Base-by-base conservation (phyloP, 64 coral and sea anemone species). In the Astreopora myriophthalma region DNA sequence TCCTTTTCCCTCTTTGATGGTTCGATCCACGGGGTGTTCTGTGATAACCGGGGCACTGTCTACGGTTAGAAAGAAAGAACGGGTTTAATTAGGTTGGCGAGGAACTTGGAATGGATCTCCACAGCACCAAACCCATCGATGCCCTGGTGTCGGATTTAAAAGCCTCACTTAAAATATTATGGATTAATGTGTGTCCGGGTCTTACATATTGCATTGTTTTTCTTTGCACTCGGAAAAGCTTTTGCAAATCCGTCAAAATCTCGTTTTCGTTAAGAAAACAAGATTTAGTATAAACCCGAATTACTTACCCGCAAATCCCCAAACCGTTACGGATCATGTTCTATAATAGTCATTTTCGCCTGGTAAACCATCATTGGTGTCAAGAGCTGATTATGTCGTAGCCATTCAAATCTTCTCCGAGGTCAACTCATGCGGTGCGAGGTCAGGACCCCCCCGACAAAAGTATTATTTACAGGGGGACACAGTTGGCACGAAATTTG, bases 1-100 rank as follows among this genome's bases (percentile, higher is more conserved):
- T 0, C 86, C 91, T 30, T 86, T 75, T 17, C 90, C 90, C 25
- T 83, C 55, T 11, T 61, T 63, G 19, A 83, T 58, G 32, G 5
- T 83, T 35, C 25, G 35, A 23, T 34, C 2, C 19, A 9, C 3
- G 9, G 52, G 79, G 22, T 62, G 32, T 14, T 22, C 33, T 0
- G 11, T 37, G 17, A 83, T 12, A 24, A 3, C 12, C 12, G 57
- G 78, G 34, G 78, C 8, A 39, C 9, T n/a, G 3, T 57, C 79
- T 83, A 25, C 19, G 33, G 11, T 24, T 34, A 8, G 6, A 81
- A 29, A 23, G 20, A 0, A 38, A 8, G 12, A 5, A 20, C 14
- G 11, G 19, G 5, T 73, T 10, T 37, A 36, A 73, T 7, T 26
- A 25, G 5, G 6, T 55, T 58, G 52, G 61, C 24, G 61, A 24